These are phyloP conservation scores for Conus canariensis DNA, from an alignment of 2,888 invertebrate species.

Conservation along the genomic window DNA sequence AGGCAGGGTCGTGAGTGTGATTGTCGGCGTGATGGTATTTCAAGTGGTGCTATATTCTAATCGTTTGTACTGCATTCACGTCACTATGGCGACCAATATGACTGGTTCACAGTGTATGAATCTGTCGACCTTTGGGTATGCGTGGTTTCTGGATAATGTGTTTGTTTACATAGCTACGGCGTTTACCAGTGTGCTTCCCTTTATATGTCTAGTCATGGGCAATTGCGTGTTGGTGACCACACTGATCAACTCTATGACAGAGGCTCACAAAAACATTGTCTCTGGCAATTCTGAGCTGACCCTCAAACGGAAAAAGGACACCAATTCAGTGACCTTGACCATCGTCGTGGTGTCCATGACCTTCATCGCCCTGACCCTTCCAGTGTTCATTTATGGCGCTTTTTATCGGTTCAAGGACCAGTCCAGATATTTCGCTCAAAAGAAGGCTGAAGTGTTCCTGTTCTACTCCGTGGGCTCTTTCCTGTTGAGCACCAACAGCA, in stretches of 20 bases:
- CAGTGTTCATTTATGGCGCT: neutral
- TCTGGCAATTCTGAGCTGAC: neutral
- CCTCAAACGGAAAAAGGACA: neutral
- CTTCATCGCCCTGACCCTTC: neutral
- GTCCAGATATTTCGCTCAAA: neutral
- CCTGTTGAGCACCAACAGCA: neutral
- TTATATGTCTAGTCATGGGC: neutral
- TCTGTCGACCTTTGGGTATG: neutral
- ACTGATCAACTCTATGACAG: neutral
- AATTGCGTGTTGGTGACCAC: neutral
- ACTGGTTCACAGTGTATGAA: neutral
- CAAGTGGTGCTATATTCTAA: neutral
- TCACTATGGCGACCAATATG: neutral
- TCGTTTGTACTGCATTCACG: neutral
- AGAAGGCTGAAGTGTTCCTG: neutral
- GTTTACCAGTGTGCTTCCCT: neutral
- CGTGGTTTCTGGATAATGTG: neutral
- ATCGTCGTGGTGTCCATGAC: neutral
- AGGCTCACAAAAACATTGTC: neutral
- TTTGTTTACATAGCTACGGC: neutral
- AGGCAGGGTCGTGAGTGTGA: neutral
- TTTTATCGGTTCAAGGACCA: neutral
- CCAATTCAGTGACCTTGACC: neutral
- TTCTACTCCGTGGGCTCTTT: neutral
- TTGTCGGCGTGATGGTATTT: neutral